Conservation (phyloP, 1,140 invertebrate genomes). For the Gonioctena quinquepunctata region DNA sequence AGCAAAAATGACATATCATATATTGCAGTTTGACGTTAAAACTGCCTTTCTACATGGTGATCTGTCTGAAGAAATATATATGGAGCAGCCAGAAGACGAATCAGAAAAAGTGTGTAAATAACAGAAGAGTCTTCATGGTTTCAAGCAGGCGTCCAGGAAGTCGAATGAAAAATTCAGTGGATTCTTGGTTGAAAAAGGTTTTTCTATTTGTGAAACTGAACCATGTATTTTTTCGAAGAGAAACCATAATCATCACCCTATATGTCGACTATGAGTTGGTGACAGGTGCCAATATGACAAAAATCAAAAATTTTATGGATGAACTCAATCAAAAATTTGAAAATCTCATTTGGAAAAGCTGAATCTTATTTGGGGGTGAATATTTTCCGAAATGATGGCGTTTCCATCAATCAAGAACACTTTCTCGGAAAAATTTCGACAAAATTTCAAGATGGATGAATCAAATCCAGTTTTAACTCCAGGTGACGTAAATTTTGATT, state of each 20-base stretch:
- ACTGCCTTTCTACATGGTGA: no score
- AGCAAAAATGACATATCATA: no score
- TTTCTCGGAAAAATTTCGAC: not conserved
- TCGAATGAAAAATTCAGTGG: not conserved
- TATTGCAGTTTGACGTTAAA: no score
- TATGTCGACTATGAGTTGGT: not conserved
- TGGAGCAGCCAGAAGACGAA: not conserved
- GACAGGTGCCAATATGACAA: not conserved
- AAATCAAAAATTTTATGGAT: not conserved
- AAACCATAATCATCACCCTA: not conserved
- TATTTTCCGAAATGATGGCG: not conserved
- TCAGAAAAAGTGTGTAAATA: not conserved
- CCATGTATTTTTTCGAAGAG: not conserved
- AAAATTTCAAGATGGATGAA: not conserved
- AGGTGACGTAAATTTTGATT: not conserved
- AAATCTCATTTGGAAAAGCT: not conserved
- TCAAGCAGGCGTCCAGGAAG: not conserved
- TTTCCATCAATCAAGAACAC: not conserved
- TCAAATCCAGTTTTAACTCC: not conserved
- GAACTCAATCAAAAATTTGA: not conserved
- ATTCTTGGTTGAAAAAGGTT: not conserved
- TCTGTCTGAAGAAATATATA: not conserved
- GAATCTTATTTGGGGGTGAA: not conserved
- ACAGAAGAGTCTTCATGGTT: not conserved
- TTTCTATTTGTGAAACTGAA: not conserved